A percentile compares a stretch with the other conserved stretches of the same genome.
These are phyloP conservation scores for Osmerus eperlanus DNA, from an alignment of 2,113 vertebrate species.

Conservation along the genomic window DNA sequence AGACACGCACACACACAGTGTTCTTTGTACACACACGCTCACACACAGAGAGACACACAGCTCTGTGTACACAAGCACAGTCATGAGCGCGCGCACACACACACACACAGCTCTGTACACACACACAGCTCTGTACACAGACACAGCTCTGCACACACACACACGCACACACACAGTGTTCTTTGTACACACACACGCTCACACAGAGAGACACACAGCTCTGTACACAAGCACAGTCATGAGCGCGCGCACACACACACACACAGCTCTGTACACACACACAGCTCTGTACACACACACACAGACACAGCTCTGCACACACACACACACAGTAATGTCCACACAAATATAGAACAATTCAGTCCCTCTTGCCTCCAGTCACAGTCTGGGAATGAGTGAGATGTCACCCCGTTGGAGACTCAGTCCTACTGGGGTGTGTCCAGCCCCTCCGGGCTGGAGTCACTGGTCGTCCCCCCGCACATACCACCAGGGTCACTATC, in stretches of 20 bases:
- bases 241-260: background rate
- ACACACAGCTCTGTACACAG: background rate
- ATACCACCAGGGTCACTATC: background rate
- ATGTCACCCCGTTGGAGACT: background rate
- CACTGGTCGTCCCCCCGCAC: background rate
- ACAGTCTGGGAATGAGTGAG: background rate
- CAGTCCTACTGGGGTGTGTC: too few species aligned
- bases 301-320: background rate
- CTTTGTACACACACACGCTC: background rate
- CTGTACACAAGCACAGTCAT: background rate
- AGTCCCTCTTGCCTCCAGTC: background rate
- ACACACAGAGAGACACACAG: background rate
- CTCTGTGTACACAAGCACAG: background rate
- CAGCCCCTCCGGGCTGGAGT: background rate
- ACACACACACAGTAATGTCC: background rate
- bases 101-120: background rate
- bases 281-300: background rate
- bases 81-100: background rate
- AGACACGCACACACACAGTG: conserved; percentile 5
- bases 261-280: background rate
- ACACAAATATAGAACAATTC: background rate
- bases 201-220: too few species aligned
- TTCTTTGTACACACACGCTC: background rate
- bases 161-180: conserved; percentile 5
- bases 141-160: background rate